Evolutionary conservation across 2,888 invertebrate species (phyloP).

Genomic region (Ornithoptera priamus): DNA sequence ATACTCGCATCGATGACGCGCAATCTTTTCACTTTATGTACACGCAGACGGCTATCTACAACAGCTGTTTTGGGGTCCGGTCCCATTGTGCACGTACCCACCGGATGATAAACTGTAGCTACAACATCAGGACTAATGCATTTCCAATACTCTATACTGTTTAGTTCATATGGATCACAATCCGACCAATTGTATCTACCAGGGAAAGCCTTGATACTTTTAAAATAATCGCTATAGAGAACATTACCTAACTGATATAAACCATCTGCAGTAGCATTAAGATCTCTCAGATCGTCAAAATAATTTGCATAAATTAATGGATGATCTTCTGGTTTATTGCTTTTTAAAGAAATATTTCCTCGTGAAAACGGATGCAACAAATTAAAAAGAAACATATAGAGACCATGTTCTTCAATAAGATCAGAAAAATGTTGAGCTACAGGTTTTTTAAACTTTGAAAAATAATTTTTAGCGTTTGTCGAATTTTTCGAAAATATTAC

Average conservation of each 20-base stretch:
- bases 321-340: slow-evolving; percentile 77
- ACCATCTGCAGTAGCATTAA: slow-evolving; percentile 52
- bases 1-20: slow-evolving; percentile 88
- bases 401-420: slow-evolving; percentile 44
- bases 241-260: slow-evolving; percentile 50
- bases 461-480: slow-evolving; percentile 1
- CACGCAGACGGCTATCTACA: slow-evolving; percentile 80
- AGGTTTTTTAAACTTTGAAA: slow-evolving; percentile 48
- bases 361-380: slow-evolving; percentile 73
- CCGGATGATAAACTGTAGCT: slow-evolving; percentile 82
- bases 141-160: slow-evolving; percentile 53
- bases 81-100: slow-evolving; percentile 83
- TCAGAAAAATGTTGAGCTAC: slow-evolving; percentile 43
- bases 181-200: slow-evolving; percentile 46
- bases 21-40: slow-evolving; percentile 82
- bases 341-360: slow-evolving; percentile 78
- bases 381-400: slow-evolving; percentile 55
- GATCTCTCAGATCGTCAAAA: slow-evolving; percentile 77
- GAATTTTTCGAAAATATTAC: slow-evolving; percentile 49
- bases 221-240: slow-evolving; percentile 47
- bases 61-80: slow-evolving; percentile 46
- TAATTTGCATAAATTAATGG: slow-evolving; percentile 79
- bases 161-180: slow-evolving; percentile 46
- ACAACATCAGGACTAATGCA: slow-evolving; percentile 69
- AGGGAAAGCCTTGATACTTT: slow-evolving; percentile 46